Evolutionary conservation across 2,888 invertebrate genomes (phyloP).

Genomic region (Parnassius apollo): DNA sequence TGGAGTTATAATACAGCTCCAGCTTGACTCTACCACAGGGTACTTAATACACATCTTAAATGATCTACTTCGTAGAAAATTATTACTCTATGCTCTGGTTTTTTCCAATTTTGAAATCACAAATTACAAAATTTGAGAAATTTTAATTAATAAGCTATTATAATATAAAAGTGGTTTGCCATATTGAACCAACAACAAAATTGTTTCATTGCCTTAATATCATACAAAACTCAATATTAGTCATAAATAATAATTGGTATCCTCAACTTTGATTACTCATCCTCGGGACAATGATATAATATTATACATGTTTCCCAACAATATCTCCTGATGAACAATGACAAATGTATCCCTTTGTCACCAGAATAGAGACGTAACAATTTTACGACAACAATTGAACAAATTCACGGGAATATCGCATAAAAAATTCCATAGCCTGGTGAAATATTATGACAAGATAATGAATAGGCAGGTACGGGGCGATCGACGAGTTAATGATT

Average conservation of each 20-base stretch:
- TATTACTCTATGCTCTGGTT: too few species aligned
- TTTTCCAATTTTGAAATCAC: too few species aligned
- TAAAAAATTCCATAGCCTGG: slow-evolving; percentile 51
- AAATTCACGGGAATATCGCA: slow-evolving; percentile 67
- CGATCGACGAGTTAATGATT: slow-evolving; percentile 65
- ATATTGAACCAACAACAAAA: too few species aligned
- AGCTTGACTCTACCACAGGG: too few species aligned
- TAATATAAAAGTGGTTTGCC: too few species aligned
- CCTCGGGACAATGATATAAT: slow-evolving; percentile 41
- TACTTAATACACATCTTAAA: too few species aligned
- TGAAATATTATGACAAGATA: slow-evolving; percentile 80
- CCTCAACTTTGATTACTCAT: slow-evolving; percentile 34
- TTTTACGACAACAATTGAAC: slow-evolving; percentile 58
- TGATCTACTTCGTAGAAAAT: too few species aligned
- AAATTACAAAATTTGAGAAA: too few species aligned
- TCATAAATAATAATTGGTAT: neutral
- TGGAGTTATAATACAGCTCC: too few species aligned
- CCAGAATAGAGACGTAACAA: slow-evolving; percentile 74
- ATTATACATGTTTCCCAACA: slow-evolving; percentile 67
- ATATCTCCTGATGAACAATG: slow-evolving; percentile 77
- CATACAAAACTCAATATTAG: neutral
- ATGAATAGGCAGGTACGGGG: slow-evolving; percentile 67
- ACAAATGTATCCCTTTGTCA: slow-evolving; percentile 75
- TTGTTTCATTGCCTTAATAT: too few species aligned
- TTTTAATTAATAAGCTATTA: too few species aligned